A percentile compares a stretch with the other conserved stretches of the same genome.
Evolutionary conservation across 2,888 invertebrate genomes (phyloP).

Genomic region (Caenorhabditis sulstoni): DNA sequence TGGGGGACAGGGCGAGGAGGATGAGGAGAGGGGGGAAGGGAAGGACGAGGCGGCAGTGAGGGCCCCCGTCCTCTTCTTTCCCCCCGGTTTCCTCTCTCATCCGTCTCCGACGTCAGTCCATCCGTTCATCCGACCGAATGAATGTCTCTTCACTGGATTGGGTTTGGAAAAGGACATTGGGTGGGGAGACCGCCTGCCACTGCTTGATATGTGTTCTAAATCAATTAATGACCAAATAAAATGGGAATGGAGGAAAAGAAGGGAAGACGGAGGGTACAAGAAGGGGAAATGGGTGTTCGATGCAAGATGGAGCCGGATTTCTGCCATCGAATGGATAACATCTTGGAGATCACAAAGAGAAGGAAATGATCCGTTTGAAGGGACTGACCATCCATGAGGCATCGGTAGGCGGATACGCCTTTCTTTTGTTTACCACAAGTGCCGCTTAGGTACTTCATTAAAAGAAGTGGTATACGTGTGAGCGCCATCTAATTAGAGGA

Average conservation of each 20-base stretch:
- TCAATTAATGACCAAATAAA: conserved; percentile 40
- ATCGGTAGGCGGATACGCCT: neutral
- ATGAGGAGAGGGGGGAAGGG: conserved; percentile 3
- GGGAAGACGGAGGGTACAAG: neutral
- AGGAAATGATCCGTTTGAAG: no score
- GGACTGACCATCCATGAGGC: no score
- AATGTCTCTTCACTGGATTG: conserved; percentile 8
- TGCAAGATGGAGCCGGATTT: neutral
- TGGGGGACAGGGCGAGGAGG: conserved; percentile 18
- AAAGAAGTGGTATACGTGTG: neutral
- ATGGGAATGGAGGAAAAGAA: conserved; percentile 7
- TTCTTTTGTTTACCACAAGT: conserved; percentile 6
- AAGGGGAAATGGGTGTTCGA: neutral
- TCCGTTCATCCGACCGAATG: conserved; percentile 3
- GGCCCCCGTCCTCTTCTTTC: neutral
- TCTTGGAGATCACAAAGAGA: no score
- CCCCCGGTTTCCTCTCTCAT: neutral
- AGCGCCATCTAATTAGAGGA: conserved; percentile 6
- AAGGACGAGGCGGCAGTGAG: neutral
- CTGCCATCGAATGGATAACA: neutral
- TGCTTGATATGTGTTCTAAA: conserved; percentile 40
- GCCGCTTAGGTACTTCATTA: neutral
- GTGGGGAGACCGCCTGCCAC: neutral
- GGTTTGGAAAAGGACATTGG: conserved; percentile 12
- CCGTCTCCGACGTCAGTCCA: neutral